These are phyloP conservation scores for Pseudobourletiella spinata DNA, from an alignment of 1,140 invertebrate genomes.

Conservation along the genomic window DNA sequence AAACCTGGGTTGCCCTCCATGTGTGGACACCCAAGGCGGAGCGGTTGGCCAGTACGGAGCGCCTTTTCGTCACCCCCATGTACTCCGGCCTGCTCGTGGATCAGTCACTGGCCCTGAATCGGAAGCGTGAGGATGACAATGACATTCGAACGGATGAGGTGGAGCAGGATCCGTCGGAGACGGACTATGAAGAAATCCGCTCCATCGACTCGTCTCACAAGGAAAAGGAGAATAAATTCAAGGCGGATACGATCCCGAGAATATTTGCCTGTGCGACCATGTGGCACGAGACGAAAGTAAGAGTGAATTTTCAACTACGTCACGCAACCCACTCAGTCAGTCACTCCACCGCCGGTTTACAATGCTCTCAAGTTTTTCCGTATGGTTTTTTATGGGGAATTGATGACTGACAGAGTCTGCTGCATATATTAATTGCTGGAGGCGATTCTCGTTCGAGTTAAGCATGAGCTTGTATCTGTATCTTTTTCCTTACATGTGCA, in stretches of 20 bases:
- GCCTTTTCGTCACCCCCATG: slow-evolving; percentile 91
- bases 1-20: slow-evolving; percentile 91
- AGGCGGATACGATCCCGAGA: slow-evolving; percentile 82
- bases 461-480: too few species aligned
- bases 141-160: slow-evolving; percentile 82
- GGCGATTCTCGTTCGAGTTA: too few species aligned
- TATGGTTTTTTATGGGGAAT: too few species aligned
- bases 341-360: too few species aligned
- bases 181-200: slow-evolving; percentile 82
- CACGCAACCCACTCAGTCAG: too few species aligned
- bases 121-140: slow-evolving; percentile 84
- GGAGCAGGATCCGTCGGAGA: slow-evolving; percentile 65
- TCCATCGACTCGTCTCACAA: slow-evolving; percentile 62
- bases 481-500: too few species aligned
- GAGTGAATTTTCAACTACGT: too few species aligned
- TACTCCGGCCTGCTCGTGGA: slow-evolving; percentile 88
- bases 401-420: too few species aligned
- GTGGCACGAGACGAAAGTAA: slow-evolving; percentile 54
- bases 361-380: too few species aligned
- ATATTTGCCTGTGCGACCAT: slow-evolving; percentile 75
- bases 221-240: slow-evolving; percentile 53
- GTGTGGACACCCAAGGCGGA: slow-evolving; percentile 97
- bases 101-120: slow-evolving; percentile 89
- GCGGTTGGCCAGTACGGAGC: slow-evolving; percentile 88
- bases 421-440: too few species aligned